A percentile compares a stretch with the other conserved stretches of the same genome.
Evolutionary conservation across 1,140 invertebrate genomes (phyloP).

Genomic region (Drosophila nigromelanica): DNA sequence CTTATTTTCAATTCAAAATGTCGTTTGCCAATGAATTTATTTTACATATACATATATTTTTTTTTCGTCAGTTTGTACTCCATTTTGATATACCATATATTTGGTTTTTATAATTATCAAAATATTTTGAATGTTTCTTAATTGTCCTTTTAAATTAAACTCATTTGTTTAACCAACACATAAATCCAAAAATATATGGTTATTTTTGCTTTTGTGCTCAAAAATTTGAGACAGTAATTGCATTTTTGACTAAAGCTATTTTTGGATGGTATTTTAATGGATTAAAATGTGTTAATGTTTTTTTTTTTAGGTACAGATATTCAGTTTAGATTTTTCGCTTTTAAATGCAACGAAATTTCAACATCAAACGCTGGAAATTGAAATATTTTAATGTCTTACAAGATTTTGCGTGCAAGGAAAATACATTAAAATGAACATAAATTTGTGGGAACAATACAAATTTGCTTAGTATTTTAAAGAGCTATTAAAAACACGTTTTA

Average conservation of each 20-base stretch:
- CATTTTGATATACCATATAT: not conserved
- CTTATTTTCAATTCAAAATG: not conserved
- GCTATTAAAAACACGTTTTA: constrained; percentile 11
- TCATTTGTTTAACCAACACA: not conserved
- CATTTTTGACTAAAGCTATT: not conserved
- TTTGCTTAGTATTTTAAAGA: not conserved
- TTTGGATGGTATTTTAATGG: not conserved
- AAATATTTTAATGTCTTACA: too few species aligned
- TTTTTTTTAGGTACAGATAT: not conserved
- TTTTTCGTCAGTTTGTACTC: not conserved
- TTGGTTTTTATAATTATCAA: not conserved
- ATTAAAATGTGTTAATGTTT: not conserved
- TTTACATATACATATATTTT: too few species aligned
- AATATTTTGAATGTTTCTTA: constrained; percentile 3
- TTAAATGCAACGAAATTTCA: not conserved
- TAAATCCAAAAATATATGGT: not conserved
- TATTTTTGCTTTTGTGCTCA: not conserved
- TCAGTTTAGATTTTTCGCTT: not conserved
- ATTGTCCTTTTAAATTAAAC: not conserved
- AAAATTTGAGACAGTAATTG: not conserved
- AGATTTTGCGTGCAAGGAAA: too few species aligned
- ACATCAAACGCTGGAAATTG: not conserved
- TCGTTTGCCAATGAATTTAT: not conserved
- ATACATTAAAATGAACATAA: not conserved
- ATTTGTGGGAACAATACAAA: not conserved